These are phyloP conservation scores for Nudaria mundana DNA, from an alignment of 2,888 invertebrate genomes.

Conservation along the genomic window DNA sequence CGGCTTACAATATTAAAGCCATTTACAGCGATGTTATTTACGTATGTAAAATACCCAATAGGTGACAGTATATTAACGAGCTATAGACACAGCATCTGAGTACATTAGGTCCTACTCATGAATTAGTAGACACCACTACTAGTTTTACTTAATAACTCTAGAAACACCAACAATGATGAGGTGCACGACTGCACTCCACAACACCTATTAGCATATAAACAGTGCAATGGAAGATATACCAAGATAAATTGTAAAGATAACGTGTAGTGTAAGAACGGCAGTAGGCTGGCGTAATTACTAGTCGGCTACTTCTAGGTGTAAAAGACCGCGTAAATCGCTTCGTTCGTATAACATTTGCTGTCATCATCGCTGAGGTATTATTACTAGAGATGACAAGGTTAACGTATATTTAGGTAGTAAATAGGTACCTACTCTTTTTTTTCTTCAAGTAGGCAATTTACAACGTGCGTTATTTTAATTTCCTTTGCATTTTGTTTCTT, in stretches of 20 bases:
- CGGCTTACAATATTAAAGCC: too few relatives aligned
- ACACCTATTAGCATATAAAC: conserved; percentile 69
- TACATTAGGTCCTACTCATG: too few relatives aligned
- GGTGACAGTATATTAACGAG: too few relatives aligned
- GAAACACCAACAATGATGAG: conserved; percentile 10
- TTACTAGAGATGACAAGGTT: conserved; percentile 8
- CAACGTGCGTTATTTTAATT: too few relatives aligned
- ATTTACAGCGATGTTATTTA: too few relatives aligned
- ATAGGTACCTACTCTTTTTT: too few relatives aligned
- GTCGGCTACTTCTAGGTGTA: conserved; percentile 41
- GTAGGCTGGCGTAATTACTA: conserved; percentile 57
- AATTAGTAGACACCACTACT: not conserved
- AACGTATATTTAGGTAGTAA: not conserved
- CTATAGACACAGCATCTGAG: not conserved
- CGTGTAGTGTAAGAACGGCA: conserved; percentile 61
- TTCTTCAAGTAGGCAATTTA: too few relatives aligned
- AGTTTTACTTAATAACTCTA: conserved; percentile 26
- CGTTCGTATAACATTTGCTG: conserved; percentile 23
- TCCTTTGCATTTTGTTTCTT: too few relatives aligned
- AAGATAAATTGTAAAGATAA: conserved; percentile 73
- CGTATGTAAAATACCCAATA: too few relatives aligned
- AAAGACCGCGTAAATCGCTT: conserved; percentile 36
- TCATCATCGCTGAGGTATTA: conserved; percentile 8
- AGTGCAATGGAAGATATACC: conserved; percentile 59
- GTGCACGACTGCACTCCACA: conserved; percentile 34